phyloP scores from a whole-genome alignment of 2,888 invertebrate species.

The Volucella inflata region DNA sequence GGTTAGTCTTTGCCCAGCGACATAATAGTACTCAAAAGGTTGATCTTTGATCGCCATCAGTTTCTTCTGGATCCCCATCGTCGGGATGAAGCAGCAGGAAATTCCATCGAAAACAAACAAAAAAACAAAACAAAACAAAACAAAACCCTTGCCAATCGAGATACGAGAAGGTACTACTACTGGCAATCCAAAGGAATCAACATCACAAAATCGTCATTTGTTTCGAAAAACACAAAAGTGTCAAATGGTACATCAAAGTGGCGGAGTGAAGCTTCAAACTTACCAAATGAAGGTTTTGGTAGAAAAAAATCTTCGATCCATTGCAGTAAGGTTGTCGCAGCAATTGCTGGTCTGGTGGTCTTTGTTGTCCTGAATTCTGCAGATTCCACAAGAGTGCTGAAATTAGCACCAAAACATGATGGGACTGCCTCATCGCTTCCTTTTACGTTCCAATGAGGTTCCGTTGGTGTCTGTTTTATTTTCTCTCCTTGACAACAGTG shows the following conservation, averaged over 20 bases:
- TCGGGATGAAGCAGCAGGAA: constrained; percentile 53
- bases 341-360: constrained; percentile 53
- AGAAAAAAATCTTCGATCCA: constrained; percentile 29
- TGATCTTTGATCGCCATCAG: constrained; percentile 67
- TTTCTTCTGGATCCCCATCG: constrained; percentile 31
- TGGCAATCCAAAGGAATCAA: constrained; percentile 74
- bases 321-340: too few relatives aligned
- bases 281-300: neutral
- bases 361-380: constrained; percentile 76
- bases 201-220: constrained; percentile 76
- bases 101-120: constrained; percentile 47
- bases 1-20: constrained; percentile 57
- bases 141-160: neutral
- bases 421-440: constrained; percentile 69
- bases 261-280: constrained; percentile 77
- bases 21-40: constrained; percentile 75
- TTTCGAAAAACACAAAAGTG: constrained; percentile 78
- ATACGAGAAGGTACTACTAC: neutral
- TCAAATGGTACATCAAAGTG: constrained; percentile 82
- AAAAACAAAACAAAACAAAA: constrained; percentile 23
- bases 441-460: constrained; percentile 68
- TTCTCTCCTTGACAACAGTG: neutral
- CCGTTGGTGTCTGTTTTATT: constrained; percentile 42
- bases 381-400: constrained; percentile 77
- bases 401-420: constrained; percentile 77